phyloP scores from a whole-genome alignment of 2,113 vertebrate genomes.

The Paracanthobrama guichenoti region DNA sequence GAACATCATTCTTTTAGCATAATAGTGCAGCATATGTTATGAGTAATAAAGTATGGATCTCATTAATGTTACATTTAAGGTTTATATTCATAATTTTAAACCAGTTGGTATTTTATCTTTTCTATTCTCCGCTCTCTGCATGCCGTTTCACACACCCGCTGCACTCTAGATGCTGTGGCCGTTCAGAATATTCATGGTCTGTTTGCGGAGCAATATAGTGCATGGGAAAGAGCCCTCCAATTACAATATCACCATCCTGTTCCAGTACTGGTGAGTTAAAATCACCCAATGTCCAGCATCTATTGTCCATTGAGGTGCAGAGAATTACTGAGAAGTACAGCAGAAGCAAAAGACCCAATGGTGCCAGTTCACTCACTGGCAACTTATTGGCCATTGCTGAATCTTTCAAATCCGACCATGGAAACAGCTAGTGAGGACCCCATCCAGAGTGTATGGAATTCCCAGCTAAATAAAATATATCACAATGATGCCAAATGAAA shows the following conservation, averaged over 20 bases:
- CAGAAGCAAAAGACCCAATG: constrained; percentile 24
- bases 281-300: constrained; percentile 62
- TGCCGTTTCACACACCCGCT: constrained; percentile 65
- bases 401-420: constrained; percentile 30
- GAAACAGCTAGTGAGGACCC: not conserved
- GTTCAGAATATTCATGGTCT: constrained; percentile 59
- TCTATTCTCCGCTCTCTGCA: not conserved
- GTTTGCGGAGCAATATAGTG: constrained; percentile 63
- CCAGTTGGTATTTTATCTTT: not conserved
- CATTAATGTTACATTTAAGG: not conserved
- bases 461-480: constrained; percentile 40
- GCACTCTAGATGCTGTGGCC: constrained; percentile 62
- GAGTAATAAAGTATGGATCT: not conserved
- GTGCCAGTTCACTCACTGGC: constrained; percentile 33
- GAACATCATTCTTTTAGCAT: not conserved
- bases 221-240: constrained; percentile 75
- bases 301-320: constrained; percentile 5
- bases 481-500: not conserved
- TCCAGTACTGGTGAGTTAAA: constrained; percentile 59
- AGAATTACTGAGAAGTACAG: constrained; percentile 4
- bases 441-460: not conserved
- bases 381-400: constrained; percentile 34
- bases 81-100: not conserved
- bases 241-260: constrained; percentile 67
- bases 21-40: not conserved